Evolutionary conservation across 2,113 vertebrate genomes (phyloP).

Genomic region (Lepidothrix coronata): DNA sequence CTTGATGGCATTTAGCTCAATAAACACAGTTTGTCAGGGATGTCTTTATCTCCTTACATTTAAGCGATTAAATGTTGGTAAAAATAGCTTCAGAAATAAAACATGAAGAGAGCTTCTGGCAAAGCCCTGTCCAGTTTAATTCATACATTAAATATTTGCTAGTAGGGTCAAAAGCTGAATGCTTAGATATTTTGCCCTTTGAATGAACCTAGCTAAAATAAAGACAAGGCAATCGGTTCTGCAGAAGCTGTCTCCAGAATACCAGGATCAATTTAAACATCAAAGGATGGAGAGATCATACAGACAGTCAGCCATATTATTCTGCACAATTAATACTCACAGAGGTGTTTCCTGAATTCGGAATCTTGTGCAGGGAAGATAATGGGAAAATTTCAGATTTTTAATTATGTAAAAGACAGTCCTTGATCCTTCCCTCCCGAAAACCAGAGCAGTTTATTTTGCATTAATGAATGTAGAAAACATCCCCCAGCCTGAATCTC

Average conservation of each 20-base stretch:
- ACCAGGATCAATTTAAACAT: conserved; percentile 52
- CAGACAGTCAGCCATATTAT: conserved; percentile 63
- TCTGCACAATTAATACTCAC: conserved; percentile 51
- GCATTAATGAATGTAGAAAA: conserved; percentile 45
- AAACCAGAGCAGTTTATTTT: conserved; percentile 50
- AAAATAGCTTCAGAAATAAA: conserved; percentile 75
- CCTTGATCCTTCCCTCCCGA: conserved; percentile 21
- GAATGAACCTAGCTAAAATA: conserved; percentile 74
- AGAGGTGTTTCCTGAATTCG: conserved; percentile 42
- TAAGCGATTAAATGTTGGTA: conserved; percentile 71
- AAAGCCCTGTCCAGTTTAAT: conserved; percentile 74
- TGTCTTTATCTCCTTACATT: conserved; percentile 73
- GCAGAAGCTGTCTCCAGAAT: conserved; percentile 61
- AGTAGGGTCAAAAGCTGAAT: conserved; percentile 72
- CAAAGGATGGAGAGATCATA: conserved; percentile 65
- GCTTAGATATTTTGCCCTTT: conserved; percentile 77
- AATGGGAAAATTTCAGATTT: conserved; percentile 51
- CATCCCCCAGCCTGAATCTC: background rate
- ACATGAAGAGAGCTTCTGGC: conserved; percentile 69
- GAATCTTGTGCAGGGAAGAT: conserved; percentile 52
- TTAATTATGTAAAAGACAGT: conserved; percentile 52
- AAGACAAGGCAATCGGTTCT: conserved; percentile 65
- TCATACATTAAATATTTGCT: conserved; percentile 79
- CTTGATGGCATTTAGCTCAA: conserved; percentile 73
- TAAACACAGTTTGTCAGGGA: conserved; percentile 70